Evolutionary conservation across 2,888 invertebrate genomes (phyloP).

Genomic region (Noctua fimbriata): DNA sequence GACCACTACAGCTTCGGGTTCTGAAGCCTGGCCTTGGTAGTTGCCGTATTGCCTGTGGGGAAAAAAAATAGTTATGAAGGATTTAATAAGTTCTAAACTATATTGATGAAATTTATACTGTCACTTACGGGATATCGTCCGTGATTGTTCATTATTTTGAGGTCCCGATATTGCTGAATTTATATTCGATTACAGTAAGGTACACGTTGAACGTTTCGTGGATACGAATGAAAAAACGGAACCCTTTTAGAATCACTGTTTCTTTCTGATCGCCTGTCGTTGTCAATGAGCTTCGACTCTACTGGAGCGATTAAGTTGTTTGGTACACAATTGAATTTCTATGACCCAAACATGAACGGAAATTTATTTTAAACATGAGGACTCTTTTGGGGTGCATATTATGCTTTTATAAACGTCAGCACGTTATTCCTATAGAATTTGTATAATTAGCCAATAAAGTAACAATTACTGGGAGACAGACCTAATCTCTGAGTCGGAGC

Average conservation of each 20-base stretch:
- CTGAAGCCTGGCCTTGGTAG: slow-evolving; percentile 66
- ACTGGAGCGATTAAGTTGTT: neutral
- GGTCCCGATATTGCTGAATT: too few species aligned
- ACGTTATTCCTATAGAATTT: neutral
- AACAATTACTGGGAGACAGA: neutral
- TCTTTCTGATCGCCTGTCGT: neutral
- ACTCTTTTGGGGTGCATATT: too few species aligned
- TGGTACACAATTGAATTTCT: too few species aligned
- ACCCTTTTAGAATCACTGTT: too few species aligned
- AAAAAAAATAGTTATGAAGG: neutral
- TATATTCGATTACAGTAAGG: neutral
- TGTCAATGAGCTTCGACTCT: neutral
- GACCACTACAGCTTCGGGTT: slow-evolving; percentile 44
- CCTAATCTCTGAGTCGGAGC: neutral
- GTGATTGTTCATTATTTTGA: too few species aligned
- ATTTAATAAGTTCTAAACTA: neutral
- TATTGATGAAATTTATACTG: neutral
- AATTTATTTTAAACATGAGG: neutral
- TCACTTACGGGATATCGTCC: too few species aligned
- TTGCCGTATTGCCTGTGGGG: slow-evolving; percentile 51
- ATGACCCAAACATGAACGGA: neutral
- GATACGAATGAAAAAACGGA: neutral
- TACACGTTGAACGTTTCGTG: neutral
- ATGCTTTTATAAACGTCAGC: too few species aligned
- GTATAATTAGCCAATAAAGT: too few species aligned